Base-by-base conservation (phyloP, 2,888 invertebrate genomes). In the Limnephilus marmoratus region DNA sequence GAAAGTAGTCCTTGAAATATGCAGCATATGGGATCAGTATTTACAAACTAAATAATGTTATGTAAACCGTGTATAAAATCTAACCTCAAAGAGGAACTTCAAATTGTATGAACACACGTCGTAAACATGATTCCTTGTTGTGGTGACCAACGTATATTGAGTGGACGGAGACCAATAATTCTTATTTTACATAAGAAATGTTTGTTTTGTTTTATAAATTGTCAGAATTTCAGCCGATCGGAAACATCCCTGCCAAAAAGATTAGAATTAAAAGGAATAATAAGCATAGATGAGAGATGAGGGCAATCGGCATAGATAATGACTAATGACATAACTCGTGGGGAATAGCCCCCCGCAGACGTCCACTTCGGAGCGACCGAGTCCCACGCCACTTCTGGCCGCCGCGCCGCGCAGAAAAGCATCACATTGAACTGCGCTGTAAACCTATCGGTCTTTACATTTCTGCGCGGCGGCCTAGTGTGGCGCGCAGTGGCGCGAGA, bases 11-110 rank as follows among this genome's bases (percentile, higher is more conserved):
- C 37, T 80, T 29, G 34, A 34, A 85, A 91, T 34, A n/a, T 85
- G 85, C 24, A 41, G 85, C 37, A 85, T 34, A 34, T 85, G 34
- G 37, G 24, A 41, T 24, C 31, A 80, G 45, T 82, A 81, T 49
- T 81, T 91, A 91, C 80, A 88, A 91, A 82, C 29, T 81, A 91
- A 31, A 49, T 68, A 68, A 68, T 88, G 91, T 91, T 91, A 91
- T 91, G 68, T 91, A 91, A 91, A 91, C 81, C 90, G 49, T 49
- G 90, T 45, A 81, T n/a, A 86, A 53, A 49, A 24, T 45, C 86
- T 91, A 91, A 91, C 91, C 91, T 91, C 45, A 86, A 91, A 87
- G 31, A 49, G 18, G n/a, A 68, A 68, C 68, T 24, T 68, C 68
- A 68, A 68, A 87, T 87, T 15, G 31, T 53, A 34, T 37, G 83